Base-by-base conservation (phyloP, 2,888 invertebrate genomes). In the Eristalis intricaria region DNA sequence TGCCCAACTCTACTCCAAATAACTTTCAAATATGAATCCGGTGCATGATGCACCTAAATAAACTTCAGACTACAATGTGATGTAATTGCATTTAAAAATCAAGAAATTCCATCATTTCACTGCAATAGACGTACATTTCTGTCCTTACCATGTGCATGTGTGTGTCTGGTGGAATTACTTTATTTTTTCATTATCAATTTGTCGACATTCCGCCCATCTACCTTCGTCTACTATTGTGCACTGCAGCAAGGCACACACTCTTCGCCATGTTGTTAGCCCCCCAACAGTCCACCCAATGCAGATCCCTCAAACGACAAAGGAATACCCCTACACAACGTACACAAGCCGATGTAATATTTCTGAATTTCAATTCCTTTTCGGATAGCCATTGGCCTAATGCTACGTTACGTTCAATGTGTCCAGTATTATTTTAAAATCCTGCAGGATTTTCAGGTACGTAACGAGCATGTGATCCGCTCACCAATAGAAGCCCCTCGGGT, bases 311-410 rank as follows among this genome's bases (percentile, higher is more conserved):
- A 65, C 85, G 85, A 79, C 78, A 83, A 86, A 78, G 83, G 86
- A 78, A 78, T 74, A 70, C 38, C 69, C 56, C 66, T 50, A 38
- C 43, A 73, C 63, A 40, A 76, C 76, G 26, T 63, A 50, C 50
- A 26, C 50, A 26, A 77, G 76, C 74, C 71, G 58, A 70, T 83
- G 86, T 83, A 77, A 78, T 82, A 83, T 82, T 70, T 82, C 56
- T 75, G 86, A 74, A 79, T 83, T 86, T 83, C 86, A 86, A 86
- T 86, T 86, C 82, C 71, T 77, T 66, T 82, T 71, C 78, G 63
- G 56, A 32, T 79, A 82, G 74, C 70, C 75, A 79, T 74, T 74
- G 71, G 69, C 73, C 75, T 83, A 78, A 83, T 83, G 63, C 82
- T 78, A 82, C 60, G 73, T 83, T 75, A 86, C 70, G 83, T 78